These are phyloP conservation scores for Leiothrix lutea DNA, from an alignment of 2,113 vertebrate genomes.

Conservation along the genomic window DNA sequence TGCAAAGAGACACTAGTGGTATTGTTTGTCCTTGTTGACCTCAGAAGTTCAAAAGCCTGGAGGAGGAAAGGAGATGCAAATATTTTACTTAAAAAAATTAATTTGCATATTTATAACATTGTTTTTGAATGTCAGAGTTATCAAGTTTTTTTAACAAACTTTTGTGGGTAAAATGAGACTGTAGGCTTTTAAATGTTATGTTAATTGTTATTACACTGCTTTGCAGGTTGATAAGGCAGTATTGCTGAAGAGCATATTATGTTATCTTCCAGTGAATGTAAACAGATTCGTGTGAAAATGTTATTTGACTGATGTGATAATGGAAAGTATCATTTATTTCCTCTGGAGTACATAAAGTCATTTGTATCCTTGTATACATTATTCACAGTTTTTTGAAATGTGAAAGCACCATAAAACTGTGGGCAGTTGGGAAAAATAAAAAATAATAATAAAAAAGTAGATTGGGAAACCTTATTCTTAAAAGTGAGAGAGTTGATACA, in stretches of 20 bases:
- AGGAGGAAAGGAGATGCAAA: constrained; percentile 90
- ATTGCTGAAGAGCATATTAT: constrained; percentile 71
- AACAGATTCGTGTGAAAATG: constrained; percentile 80
- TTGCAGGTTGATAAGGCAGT: constrained; percentile 72
- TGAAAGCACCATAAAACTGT: constrained; percentile 62
- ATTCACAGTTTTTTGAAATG: constrained; percentile 69
- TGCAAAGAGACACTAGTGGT: constrained; percentile 96
- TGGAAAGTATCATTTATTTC: constrained; percentile 78
- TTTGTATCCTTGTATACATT: constrained; percentile 71
- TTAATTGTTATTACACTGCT: constrained; percentile 72
- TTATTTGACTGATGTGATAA: constrained; percentile 79
- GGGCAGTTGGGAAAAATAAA: constrained; percentile 57
- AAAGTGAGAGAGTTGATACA: background rate
- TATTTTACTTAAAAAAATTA: constrained; percentile 86
- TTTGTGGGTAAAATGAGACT: constrained; percentile 66
- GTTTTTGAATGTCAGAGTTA: constrained; percentile 81
- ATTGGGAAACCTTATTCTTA: background rate
- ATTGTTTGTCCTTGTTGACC: constrained; percentile 99
- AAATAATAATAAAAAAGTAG: constrained; percentile 36
- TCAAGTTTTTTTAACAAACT: constrained; percentile 74
- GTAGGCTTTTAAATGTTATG: constrained; percentile 70
- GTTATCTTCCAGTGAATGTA: constrained; percentile 75
- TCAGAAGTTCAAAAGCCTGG: constrained; percentile 93
- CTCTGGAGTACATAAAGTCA: constrained; percentile 74
- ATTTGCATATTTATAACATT: constrained; percentile 86